phyloP scores from a whole-genome alignment of 2,797 vertebrate genomes.

The Anolis apletophallus region DNA sequence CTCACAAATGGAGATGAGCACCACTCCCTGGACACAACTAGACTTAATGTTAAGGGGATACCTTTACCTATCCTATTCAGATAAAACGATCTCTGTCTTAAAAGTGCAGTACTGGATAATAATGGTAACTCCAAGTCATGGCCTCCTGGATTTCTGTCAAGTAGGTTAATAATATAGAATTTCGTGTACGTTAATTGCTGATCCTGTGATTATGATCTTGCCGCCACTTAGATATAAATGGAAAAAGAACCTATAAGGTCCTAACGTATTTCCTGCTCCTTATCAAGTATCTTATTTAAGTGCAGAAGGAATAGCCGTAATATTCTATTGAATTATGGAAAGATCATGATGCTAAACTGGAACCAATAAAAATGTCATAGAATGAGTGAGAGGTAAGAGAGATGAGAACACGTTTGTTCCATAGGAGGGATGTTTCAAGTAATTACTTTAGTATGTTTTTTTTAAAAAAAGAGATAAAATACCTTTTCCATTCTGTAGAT shows the following conservation, averaged over 20 bases:
- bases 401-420: background rate
- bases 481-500: background rate
- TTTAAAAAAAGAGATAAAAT: background rate
- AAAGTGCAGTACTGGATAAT: conserved; percentile 1
- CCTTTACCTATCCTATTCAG: background rate
- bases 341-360: background rate
- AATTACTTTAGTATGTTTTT: background rate
- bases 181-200: background rate
- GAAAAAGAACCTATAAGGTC: background rate
- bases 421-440: background rate
- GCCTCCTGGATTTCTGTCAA: background rate
- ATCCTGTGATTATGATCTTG: background rate
- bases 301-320: background rate
- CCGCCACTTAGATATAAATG: conserved; percentile 7
- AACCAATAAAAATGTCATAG: background rate
- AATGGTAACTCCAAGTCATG: background rate
- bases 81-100: background rate
- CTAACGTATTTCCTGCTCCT: background rate
- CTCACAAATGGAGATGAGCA: no score
- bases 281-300: conserved; percentile 6
- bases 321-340: background rate
- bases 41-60: no score
- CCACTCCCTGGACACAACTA: no score
- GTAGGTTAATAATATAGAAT: background rate
- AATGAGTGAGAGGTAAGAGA: background rate